Conservation (phyloP, 2,113 vertebrate genomes). For the Pteronura brasiliensis region DNA sequence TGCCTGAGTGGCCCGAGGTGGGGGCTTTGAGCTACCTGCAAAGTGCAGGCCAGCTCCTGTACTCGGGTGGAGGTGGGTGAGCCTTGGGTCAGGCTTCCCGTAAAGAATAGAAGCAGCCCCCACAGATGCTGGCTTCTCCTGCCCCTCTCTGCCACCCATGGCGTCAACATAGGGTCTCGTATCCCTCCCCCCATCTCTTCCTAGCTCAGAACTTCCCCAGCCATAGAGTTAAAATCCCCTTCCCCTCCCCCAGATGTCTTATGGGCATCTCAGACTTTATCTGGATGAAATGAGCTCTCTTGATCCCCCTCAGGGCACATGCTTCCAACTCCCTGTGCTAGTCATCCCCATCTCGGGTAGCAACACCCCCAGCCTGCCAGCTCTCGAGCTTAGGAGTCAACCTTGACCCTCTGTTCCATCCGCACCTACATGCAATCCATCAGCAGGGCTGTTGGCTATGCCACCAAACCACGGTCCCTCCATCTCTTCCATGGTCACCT, state of each 20-base stretch:
- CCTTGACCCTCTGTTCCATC: background rate
- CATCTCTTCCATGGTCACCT: background rate
- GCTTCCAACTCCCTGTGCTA: background rate
- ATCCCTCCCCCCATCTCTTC: background rate
- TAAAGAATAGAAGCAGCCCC: background rate
- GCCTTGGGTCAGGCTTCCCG: background rate
- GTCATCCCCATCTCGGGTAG: background rate
- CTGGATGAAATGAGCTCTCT: background rate
- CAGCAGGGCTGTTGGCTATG: background rate
- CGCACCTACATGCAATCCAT: background rate
- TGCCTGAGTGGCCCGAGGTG: background rate
- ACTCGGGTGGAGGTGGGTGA: background rate
- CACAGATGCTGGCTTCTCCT: background rate
- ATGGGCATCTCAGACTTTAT: background rate
- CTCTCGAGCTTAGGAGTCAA: background rate
- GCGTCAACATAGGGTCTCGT: background rate
- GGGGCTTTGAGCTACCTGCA: background rate
- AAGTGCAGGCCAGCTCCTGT: rapidly evolving
- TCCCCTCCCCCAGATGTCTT: background rate
- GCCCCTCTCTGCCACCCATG: background rate
- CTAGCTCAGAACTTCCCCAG: background rate
- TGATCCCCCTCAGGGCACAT: background rate
- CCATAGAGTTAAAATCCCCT: background rate
- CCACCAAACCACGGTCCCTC: background rate
- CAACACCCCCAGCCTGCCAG: background rate